Evolutionary conservation across 23 tunicate species (phyloP).

Genomic region (Phallusia fumigata): DNA sequence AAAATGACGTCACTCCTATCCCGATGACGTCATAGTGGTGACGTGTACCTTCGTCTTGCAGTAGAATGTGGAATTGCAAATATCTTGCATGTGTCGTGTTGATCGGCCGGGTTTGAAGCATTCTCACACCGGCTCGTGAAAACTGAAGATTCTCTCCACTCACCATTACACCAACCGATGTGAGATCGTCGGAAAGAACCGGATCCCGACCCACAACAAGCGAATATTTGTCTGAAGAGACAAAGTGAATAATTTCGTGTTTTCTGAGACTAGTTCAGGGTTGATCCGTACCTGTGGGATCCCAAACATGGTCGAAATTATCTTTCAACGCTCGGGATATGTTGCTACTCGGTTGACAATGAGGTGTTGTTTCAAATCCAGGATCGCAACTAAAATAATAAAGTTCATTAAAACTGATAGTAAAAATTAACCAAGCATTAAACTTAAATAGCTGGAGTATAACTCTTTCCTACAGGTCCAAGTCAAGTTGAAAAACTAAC

Average conservation of each 20-base stretch:
- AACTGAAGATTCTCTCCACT: conserved; percentile 44
- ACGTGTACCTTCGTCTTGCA: conserved; percentile 5
- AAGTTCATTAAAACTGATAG: too few species aligned
- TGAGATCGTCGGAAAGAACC: conserved; percentile 16
- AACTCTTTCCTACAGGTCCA: too few species aligned
- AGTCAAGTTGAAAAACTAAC: too few species aligned
- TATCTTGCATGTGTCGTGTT: conserved; percentile 78
- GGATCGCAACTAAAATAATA: conserved; percentile 23
- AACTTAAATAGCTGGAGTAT: too few species aligned
- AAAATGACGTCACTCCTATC: too few species aligned
- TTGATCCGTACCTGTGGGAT: conserved; percentile 10
- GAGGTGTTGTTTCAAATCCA: conserved; percentile 19
- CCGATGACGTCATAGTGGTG: too few species aligned
- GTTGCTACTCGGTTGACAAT: conserved; percentile 27
- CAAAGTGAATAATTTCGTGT: background rate
- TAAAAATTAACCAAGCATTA: too few species aligned
- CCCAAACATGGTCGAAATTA: conserved; percentile 44
- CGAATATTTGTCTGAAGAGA: conserved; percentile 32
- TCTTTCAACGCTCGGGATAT: conserved; percentile 16
- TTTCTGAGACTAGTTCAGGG: background rate
- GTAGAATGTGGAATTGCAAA: conserved; percentile 48
- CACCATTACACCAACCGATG: conserved; percentile 41
- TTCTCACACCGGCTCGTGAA: conserved; percentile 68
- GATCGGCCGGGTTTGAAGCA: conserved; percentile 58
- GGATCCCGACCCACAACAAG: conserved; percentile 29